Percentiles rank a stretch among this genome's conserved stretches.
These are phyloP conservation scores for Pogonocichla stellata DNA, from an alignment of 2,113 vertebrate species.

Conservation along the genomic window DNA sequence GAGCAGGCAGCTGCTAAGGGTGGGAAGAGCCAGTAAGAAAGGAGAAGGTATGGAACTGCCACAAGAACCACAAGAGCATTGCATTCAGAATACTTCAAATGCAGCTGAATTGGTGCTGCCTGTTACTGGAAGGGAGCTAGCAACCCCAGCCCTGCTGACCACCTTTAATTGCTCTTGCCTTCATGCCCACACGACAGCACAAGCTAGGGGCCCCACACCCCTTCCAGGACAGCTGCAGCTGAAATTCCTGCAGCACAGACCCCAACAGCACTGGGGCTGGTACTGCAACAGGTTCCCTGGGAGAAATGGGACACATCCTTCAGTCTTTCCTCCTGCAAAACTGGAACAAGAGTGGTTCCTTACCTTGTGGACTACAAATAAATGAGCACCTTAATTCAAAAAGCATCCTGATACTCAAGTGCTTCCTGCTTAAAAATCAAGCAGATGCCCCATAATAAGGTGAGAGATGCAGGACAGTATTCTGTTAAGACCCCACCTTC, in stretches of 20 bases:
- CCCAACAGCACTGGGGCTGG: not conserved
- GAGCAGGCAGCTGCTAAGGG: not conserved
- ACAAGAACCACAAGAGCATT: not conserved
- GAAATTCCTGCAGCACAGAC: not conserved
- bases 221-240: not conserved
- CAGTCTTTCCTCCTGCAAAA: not conserved
- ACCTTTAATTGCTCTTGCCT: not conserved
- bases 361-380: not conserved
- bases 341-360: not conserved
- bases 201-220: accelerated
- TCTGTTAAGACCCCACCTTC: not conserved
- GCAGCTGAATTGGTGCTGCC: not conserved
- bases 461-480: not conserved
- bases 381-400: not conserved
- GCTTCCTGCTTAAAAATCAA: not conserved
- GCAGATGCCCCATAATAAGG: not conserved
- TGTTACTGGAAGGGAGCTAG: not conserved
- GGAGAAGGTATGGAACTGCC: not conserved
- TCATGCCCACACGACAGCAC: accelerated
- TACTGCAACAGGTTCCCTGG: not conserved
- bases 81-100: not conserved
- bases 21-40: not conserved
- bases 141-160: not conserved
- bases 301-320: not conserved
- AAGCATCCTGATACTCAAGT: not conserved